Base-by-base conservation (phyloP, 2,888 invertebrate species). In the Drosophila anceps region DNA sequence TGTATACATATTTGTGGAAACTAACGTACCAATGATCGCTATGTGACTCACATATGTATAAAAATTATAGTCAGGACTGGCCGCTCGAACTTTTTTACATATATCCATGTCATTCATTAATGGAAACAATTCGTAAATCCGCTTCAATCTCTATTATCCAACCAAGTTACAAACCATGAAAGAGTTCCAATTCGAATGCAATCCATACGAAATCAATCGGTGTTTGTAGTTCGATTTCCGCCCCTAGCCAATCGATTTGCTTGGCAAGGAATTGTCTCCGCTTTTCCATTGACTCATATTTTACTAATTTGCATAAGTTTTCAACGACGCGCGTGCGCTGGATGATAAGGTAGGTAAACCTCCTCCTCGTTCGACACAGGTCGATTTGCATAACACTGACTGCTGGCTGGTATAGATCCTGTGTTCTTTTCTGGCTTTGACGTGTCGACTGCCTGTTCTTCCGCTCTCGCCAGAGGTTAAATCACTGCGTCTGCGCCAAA, bases 321-420 rank as follows among this genome's bases (percentile, higher is more conserved):
- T n/a, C 79, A 72, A 72, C 64, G 73, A 74, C 76, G 76, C 90
- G 81, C 82, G 89, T 89, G 84, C 90, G 80, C 77, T 15, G 62
- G 61, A 44, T 35, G 37, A 9, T 35, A n/a, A 43, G 24, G 66
- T 53, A 27, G 43, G 41, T 69, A 72, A 87, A 73, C 82, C 85
- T 87, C 82, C 82, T 81, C 73, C 57, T 57, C 75, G 57, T 35
- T 50, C 61, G 68, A 67, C 77, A 72, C 91, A 91, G 92, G 92
- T 92, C 84, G 82, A 92, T 91, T 91, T 85, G 92, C 91, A 91
- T 91, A 91, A 92, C 91, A 92, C 88, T 84, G 78, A 61, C 83
- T 86, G 59, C 86, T 82, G 76, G 62, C 59, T 68, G 67, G 77
- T 62, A 62, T 69, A 62, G 73, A 76, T 72, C 53, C 74, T 48